Evolutionary conservation across 2,888 invertebrate species (phyloP).

Genomic region (Lordiphosa andalusiaca): DNA sequence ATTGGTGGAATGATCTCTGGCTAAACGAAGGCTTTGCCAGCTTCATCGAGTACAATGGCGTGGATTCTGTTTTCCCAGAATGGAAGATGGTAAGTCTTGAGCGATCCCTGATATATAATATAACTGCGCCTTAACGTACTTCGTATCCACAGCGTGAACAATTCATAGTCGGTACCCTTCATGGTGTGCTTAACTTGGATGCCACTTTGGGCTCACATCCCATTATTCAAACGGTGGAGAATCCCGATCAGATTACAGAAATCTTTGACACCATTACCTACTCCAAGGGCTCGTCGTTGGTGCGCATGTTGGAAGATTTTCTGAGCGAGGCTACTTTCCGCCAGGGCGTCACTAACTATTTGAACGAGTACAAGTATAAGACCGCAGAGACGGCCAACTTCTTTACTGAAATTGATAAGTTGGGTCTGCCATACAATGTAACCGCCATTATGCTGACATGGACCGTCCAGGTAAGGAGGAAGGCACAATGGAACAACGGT

Average conservation of each 20-base stretch:
- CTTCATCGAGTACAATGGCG: conserved; percentile 92
- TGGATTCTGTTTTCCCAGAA: conserved; percentile 85
- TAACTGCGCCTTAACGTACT: neutral
- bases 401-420: conserved; percentile 82
- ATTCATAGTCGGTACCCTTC: conserved; percentile 87
- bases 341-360: conserved; percentile 87
- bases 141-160: conserved; percentile 85
- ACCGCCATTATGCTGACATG: conserved; percentile 90
- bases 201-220: conserved; percentile 92
- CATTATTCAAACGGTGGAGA: conserved; percentile 90
- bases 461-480: conserved; percentile 83
- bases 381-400: conserved; percentile 92
- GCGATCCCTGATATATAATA: neutral
- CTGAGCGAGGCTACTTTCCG: conserved; percentile 86
- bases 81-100: conserved; percentile 87
- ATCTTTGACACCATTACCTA: conserved; percentile 96
- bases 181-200: conserved; percentile 87
- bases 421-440: conserved; percentile 82
- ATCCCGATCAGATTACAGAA: conserved; percentile 94
- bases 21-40: conserved; percentile 96
- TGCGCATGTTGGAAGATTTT: conserved; percentile 93
- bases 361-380: conserved; percentile 85
- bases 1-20: conserved; percentile 97
- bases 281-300: conserved; percentile 92
- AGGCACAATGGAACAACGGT: conserved; percentile 19